Percentiles rank a stretch among this genome's conserved stretches.
These are phyloP conservation scores for Triops cancriformis DNA, from an alignment of 1,140 invertebrate species.

Conservation along the genomic window DNA sequence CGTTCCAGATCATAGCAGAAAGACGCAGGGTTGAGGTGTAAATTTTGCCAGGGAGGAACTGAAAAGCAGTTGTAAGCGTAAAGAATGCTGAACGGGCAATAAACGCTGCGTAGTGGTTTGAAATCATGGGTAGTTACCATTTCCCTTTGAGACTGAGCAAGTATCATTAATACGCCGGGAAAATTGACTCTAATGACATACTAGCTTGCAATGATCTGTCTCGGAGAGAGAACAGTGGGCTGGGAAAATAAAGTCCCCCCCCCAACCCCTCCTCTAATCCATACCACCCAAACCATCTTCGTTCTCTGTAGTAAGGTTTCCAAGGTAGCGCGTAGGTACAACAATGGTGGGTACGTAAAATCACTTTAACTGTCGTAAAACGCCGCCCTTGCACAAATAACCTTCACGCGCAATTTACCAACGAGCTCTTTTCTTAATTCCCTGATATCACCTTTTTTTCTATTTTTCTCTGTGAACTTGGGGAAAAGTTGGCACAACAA, in stretches of 20 bases:
- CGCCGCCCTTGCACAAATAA: background rate
- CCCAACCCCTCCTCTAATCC: background rate
- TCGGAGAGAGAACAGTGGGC: background rate
- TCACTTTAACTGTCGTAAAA: background rate
- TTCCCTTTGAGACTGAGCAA: background rate
- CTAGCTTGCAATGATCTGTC: background rate
- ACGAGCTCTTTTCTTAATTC: no score
- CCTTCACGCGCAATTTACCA: background rate
- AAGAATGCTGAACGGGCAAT: background rate
- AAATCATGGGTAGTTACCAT: background rate
- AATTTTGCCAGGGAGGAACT: no score
- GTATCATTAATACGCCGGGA: background rate
- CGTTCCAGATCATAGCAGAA: no score
- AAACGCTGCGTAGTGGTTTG: background rate
- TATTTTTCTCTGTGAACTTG: no score
- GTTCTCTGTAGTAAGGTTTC: background rate
- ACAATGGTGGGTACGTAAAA: background rate
- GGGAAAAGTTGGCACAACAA: background rate
- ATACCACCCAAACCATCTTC: background rate
- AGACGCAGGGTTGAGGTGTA: no score
- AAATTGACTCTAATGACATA: background rate
- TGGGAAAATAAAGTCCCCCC: background rate
- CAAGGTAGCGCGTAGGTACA: background rate
- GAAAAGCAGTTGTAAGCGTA: no score
- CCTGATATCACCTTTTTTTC: no score